Conservation (phyloP, 2,888 invertebrate species). For the Drosophila austrosaltans region DNA sequence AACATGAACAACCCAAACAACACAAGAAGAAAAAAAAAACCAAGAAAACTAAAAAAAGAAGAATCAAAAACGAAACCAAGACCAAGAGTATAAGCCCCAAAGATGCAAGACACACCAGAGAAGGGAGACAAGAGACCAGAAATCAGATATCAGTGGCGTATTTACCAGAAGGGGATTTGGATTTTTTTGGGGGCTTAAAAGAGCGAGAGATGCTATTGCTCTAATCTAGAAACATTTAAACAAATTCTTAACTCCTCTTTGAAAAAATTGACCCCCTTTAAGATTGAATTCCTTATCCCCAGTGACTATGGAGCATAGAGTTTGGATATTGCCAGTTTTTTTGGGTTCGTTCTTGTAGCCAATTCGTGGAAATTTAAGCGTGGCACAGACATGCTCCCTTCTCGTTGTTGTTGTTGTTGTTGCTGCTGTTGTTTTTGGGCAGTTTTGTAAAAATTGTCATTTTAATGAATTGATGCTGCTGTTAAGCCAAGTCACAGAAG, state of each 20-base stretch:
- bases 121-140: constrained; percentile 5
- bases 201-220: too few relatives aligned
- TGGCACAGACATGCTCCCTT: constrained; percentile 72
- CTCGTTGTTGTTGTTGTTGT: constrained; percentile 63
- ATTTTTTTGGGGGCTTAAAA: background rate
- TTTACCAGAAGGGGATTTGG: background rate
- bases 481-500: constrained; percentile 69
- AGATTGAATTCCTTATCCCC: background rate
- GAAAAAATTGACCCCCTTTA: background rate
- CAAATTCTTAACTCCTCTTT: background rate
- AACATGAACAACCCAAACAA: constrained; percentile 73
- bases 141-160: background rate
- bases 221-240: too few relatives aligned
- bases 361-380: constrained; percentile 81
- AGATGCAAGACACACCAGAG: constrained; percentile 20
- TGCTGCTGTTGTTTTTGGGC: constrained; percentile 72
- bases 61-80: constrained; percentile 48
- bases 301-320: constrained; percentile 35
- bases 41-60: background rate
- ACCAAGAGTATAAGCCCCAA: constrained; percentile 35
- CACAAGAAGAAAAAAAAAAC: constrained; percentile 1
- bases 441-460: constrained; percentile 82
- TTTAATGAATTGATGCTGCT: constrained; percentile 83
- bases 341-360: constrained; percentile 69
- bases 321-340: constrained; percentile 45